phyloP scores from a whole-genome alignment of 2,113 vertebrate genomes.

The Crotalus viridis region DNA sequence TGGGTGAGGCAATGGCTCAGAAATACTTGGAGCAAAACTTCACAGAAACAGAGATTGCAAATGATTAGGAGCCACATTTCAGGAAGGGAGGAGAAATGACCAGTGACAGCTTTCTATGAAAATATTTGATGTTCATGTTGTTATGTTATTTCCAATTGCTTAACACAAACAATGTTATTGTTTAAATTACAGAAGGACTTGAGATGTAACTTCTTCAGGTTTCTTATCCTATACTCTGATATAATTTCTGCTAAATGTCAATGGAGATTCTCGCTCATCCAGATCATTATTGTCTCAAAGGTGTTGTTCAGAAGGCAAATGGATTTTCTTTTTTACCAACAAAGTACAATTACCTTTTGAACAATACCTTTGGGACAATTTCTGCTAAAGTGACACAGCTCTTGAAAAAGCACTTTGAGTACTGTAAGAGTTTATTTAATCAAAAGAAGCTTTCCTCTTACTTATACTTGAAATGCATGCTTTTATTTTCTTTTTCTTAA shows the following conservation, averaged over 20 bases:
- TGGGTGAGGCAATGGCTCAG: not conserved
- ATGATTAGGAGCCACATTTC: slow-evolving; percentile 35
- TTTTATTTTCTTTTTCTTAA: not conserved
- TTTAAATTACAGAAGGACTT: slow-evolving; percentile 36
- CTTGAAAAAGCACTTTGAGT: slow-evolving; percentile 40
- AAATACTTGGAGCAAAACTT: slow-evolving; percentile 22
- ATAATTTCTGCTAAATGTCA: slow-evolving; percentile 37
- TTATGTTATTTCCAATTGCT: slow-evolving; percentile 1
- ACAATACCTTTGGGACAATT: not conserved
- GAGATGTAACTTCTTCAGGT: not conserved
- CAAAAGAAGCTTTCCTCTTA: not conserved
- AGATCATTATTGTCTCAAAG: not conserved
- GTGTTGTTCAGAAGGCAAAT: not conserved
- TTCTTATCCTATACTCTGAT: not conserved
- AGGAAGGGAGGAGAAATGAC: slow-evolving; percentile 26
- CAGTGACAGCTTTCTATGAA: slow-evolving; percentile 1
- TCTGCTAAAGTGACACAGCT: slow-evolving; percentile 39
- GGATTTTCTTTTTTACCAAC: not conserved
- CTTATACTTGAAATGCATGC: slow-evolving; percentile 41
- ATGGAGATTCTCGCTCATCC: not conserved
- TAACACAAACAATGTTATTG: slow-evolving; percentile 26
- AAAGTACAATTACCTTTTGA: not conserved
- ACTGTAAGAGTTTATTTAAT: slow-evolving; percentile 10
- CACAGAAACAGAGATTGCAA: not conserved
- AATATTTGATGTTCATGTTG: slow-evolving; percentile 51